phyloP scores from a whole-genome alignment of 2,797 vertebrate genomes.

The Pseudochirops corinnae region DNA sequence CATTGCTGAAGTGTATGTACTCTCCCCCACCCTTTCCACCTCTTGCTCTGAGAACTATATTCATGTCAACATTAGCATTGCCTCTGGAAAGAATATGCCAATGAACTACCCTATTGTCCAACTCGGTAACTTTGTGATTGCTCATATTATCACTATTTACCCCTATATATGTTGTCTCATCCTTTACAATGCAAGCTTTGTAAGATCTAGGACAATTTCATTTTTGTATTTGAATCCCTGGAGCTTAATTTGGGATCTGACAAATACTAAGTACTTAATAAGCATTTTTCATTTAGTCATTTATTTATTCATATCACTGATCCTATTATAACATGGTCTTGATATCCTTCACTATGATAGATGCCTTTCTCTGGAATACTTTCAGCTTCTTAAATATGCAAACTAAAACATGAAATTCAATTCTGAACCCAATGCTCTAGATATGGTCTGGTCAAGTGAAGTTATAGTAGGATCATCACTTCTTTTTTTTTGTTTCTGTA shows the following conservation, averaged over 20 bases:
- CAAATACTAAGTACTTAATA: background rate
- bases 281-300: background rate
- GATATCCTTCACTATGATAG: background rate
- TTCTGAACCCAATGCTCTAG: too few relatives aligned
- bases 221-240: background rate
- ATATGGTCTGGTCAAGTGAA: too few relatives aligned
- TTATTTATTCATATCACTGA: background rate
- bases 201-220: background rate
- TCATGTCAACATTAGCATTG: background rate
- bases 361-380: background rate
- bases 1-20: background rate
- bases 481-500: background rate
- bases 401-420: too few relatives aligned
- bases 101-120: background rate
- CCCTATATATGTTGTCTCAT: background rate
- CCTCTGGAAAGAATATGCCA: background rate
- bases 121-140: background rate
- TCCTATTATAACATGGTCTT: background rate
- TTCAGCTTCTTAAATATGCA: background rate
- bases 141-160: background rate
- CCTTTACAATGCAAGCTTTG: background rate
- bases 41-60: background rate
- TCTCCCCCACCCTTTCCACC: background rate
- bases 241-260: background rate
- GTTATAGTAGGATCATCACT: background rate